Base-by-base conservation (phyloP, 2,888 invertebrate species). In the Caenorhabditis virilis region DNA sequence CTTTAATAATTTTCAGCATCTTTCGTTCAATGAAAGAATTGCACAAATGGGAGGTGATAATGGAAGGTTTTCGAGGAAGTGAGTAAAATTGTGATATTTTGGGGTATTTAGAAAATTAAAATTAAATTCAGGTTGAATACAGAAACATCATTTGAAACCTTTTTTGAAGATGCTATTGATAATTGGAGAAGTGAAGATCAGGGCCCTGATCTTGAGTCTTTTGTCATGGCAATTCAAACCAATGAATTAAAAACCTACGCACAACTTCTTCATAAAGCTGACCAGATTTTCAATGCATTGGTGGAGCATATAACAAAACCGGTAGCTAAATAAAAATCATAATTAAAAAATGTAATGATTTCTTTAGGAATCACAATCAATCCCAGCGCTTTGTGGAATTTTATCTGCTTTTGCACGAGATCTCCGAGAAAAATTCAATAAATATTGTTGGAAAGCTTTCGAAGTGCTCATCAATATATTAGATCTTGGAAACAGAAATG, bases 171-270 rank as follows among this genome's bases (percentile, higher is more conserved):
- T 45, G 49, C 66, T 2, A 23, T 61, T 3, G 60, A 61, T 25
- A 57, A 16, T 2, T 60, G 60, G 66, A 26, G 51, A 30, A 60
- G 39, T 35, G 51, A 66, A 43, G 66, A 66, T 42, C 60, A 60
- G 43, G 57, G 66, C 3, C 36, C 48, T 15, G 66, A 61, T 38
- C 42, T 66, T 6, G 60, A 76, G 45, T 87, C 88, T 51, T 91
- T 95, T 78, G 88, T 89, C 66, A 89, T 88, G 70, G 90, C 91
- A 82, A 88, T 92, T 2, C 72, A 72, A 13, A 88, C 88, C 62
- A 87, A 88, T 27, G 88, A 91, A 68, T 87, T 92, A 1, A 83
- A 85, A 62, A 93, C 91, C 1, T 87, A 94, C 56, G 89, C 92
- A 0, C 93, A 95, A 83, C 85, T 95, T 41, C 84, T 95, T 30